These are phyloP conservation scores for Daphoenositta chrysoptera DNA, from an alignment of 2,113 vertebrate genomes.

Conservation along the genomic window DNA sequence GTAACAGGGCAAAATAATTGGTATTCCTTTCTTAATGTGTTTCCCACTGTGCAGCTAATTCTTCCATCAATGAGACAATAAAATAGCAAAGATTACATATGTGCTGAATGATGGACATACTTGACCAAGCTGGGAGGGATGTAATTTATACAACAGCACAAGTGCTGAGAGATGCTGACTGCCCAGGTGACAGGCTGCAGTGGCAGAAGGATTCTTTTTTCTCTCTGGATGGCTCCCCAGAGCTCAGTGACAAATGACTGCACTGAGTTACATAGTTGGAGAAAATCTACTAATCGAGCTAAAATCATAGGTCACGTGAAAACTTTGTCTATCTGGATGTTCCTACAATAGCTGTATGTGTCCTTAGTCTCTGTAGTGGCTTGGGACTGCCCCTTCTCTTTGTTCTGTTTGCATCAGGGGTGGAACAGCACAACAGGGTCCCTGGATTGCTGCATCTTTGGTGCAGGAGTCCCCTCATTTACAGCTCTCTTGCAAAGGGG, in stretches of 20 bases:
- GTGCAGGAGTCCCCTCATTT: neutral
- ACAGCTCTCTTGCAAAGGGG: neutral
- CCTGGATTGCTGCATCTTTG: neutral
- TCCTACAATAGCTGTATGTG: neutral
- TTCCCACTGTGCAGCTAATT: slow-evolving; percentile 55
- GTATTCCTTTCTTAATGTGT: slow-evolving; percentile 39
- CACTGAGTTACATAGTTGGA: slow-evolving; percentile 20
- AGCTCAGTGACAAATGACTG: slow-evolving; percentile 47
- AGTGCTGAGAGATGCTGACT: slow-evolving; percentile 61
- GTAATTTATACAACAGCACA: slow-evolving; percentile 59
- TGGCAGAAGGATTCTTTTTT: neutral
- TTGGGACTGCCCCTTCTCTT: neutral
- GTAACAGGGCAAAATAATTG: slow-evolving; percentile 15
- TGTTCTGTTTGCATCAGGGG: neutral
- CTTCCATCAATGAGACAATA: slow-evolving; percentile 63
- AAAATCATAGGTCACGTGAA: neutral
- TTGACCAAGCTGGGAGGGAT: slow-evolving; percentile 44
- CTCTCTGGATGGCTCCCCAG: slow-evolving; percentile 24
- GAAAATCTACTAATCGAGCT: slow-evolving; percentile 6
- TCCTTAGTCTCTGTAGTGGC: neutral
- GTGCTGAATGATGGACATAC: slow-evolving; percentile 58
- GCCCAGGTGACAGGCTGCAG: slow-evolving; percentile 47
- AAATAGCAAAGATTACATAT: slow-evolving; percentile 53
- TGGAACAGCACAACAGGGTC: neutral
- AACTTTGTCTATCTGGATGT: neutral